Percentiles rank a stretch among this genome's conserved stretches.
phyloP scores from a whole-genome alignment of 1,140 invertebrate genomes.

The Hetaerina americana region DNA sequence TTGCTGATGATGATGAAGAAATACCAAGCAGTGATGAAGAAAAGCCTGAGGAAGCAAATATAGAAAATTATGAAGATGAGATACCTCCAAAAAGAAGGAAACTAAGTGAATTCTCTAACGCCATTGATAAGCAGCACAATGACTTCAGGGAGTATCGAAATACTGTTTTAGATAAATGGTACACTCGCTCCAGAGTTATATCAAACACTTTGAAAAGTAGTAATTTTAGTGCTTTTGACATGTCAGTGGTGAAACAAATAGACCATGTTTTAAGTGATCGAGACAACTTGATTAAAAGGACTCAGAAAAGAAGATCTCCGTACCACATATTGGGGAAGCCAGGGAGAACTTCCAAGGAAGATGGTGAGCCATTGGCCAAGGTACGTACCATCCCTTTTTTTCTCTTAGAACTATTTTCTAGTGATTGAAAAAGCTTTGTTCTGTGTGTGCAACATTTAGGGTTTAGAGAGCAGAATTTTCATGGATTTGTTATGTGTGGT shows the following conservation, averaged over 20 bases:
- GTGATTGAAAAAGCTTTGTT: too few relatives aligned
- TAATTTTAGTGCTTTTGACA: constrained; percentile 50
- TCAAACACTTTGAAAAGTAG: constrained; percentile 42
- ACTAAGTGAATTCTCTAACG: constrained; percentile 43
- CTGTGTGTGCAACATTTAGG: too few relatives aligned
- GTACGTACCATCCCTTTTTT: too few relatives aligned
- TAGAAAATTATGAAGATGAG: constrained; percentile 28
- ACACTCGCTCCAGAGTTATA: constrained; percentile 69
- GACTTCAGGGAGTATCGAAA: constrained; percentile 59
- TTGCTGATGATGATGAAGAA: constrained; percentile 16
- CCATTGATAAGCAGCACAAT: constrained; percentile 46
- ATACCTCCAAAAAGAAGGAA: constrained; percentile 42
- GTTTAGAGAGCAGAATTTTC: too few relatives aligned
- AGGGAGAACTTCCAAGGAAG: too few relatives aligned
- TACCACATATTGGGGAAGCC: constrained; percentile 66
- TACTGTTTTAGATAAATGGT: constrained; percentile 76
- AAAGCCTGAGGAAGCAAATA: constrained; percentile 13
- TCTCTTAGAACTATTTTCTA: too few relatives aligned
- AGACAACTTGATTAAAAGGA: constrained; percentile 58
- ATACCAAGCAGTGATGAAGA: constrained; percentile 13
- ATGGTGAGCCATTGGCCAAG: too few relatives aligned
- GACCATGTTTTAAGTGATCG: constrained; percentile 70
- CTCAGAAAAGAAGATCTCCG: constrained; percentile 63
- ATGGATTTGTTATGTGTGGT: too few relatives aligned
- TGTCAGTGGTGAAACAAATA: constrained; percentile 72